Conservation (phyloP, 2,888 invertebrate genomes). For the Scaptomyza polygonia region DNA sequence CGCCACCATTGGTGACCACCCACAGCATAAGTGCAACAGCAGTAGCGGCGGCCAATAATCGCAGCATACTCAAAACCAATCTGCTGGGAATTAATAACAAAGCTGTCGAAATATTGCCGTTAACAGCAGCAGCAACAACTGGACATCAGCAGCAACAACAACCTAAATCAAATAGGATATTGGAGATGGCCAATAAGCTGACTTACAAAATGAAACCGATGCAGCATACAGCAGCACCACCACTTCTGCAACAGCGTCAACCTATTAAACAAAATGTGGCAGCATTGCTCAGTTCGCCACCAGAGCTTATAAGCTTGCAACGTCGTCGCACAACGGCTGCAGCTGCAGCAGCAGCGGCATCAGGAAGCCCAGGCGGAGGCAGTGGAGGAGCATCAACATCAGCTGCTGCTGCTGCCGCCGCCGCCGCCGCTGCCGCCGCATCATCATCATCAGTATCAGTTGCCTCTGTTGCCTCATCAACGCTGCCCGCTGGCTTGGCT, state of each 20-base stretch:
- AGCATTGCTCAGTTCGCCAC: slow-evolving; percentile 84
- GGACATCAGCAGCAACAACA: slow-evolving; percentile 4
- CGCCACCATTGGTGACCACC: slow-evolving; percentile 48
- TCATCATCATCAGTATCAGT: too few relatives aligned
- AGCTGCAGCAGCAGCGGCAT: too few relatives aligned
- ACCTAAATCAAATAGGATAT: too few relatives aligned
- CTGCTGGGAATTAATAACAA: slow-evolving; percentile 76
- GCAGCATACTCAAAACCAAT: slow-evolving; percentile 83
- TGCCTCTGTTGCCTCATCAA: not conserved
- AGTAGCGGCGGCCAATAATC: slow-evolving; percentile 64
- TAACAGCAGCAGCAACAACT: slow-evolving; percentile 45
- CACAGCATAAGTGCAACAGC: slow-evolving; percentile 8
- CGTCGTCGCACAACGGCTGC: slow-evolving; percentile 81
- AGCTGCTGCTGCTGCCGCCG: not conserved
- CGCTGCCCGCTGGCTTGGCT: not conserved
- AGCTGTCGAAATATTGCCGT: slow-evolving; percentile 81
- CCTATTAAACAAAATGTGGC: slow-evolving; percentile 35
- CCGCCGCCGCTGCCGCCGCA: not conserved
- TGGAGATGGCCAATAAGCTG: slow-evolving; percentile 81
- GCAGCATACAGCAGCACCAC: not conserved
- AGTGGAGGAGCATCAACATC: not conserved
- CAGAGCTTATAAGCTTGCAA: slow-evolving; percentile 87
- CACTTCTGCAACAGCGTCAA: slow-evolving; percentile 24
- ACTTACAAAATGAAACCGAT: slow-evolving; percentile 22
- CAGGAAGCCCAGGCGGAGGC: not conserved